phyloP scores from a whole-genome alignment of 2,888 invertebrate genomes.

The Sinohyriopsis cumingii region DNA sequence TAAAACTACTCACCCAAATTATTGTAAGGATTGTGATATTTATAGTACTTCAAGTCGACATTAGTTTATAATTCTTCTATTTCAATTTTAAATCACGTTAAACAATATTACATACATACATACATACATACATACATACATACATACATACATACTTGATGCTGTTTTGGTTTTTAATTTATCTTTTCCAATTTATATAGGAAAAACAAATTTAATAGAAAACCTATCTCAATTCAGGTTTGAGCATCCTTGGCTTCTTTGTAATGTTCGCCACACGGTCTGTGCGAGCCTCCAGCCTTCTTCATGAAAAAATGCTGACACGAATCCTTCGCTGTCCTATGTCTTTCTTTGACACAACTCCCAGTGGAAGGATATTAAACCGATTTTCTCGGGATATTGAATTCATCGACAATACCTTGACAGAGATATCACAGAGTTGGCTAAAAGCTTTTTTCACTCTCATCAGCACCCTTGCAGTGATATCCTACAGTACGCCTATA shows the following conservation, averaged over 20 bases:
- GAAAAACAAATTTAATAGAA: no score
- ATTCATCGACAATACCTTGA: constrained; percentile 48
- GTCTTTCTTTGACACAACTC: constrained; percentile 71
- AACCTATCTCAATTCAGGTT: constrained; percentile 35
- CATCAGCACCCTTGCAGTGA: constrained; percentile 66
- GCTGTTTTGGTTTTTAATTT: background rate
- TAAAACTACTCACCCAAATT: no score
- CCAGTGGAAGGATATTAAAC: constrained; percentile 71
- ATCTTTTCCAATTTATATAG: background rate
- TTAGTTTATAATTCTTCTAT: no score
- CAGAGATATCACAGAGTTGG: constrained; percentile 36
- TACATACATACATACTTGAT: background rate
- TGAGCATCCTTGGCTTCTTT: constrained; percentile 52
- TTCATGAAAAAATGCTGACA: constrained; percentile 53
- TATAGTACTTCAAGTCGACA: no score
- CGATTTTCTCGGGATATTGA: constrained; percentile 55
- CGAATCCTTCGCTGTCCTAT: constrained; percentile 62
- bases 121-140: constrained; percentile 2
- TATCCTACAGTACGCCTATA: constrained; percentile 66
- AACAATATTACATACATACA: background rate
- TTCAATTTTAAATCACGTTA: no score
- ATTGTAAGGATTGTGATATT: no score
- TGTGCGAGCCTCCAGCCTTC: constrained; percentile 56
- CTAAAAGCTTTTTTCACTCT: constrained; percentile 51
- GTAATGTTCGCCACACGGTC: constrained; percentile 50